Evolutionary conservation across 2,797 vertebrate species (phyloP).

Genomic region (Gila robusta): DNA sequence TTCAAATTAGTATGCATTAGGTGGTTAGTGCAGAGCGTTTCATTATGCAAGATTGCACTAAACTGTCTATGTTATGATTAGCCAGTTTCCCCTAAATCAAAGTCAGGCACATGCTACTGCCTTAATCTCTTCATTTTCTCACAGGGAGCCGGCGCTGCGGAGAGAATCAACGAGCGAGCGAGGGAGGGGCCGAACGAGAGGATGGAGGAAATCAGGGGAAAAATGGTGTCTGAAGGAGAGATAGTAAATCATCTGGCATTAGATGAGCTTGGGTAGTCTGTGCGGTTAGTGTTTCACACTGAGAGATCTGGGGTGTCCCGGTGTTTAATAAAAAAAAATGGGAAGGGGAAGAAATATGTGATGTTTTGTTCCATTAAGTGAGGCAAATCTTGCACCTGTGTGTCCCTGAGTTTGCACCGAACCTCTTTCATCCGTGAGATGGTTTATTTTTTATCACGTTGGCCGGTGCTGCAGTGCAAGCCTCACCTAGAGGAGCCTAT

Average conservation of each 20-base stretch:
- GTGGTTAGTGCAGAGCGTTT: conserved; percentile 80
- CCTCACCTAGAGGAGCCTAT: conserved; percentile 84
- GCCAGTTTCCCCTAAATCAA: conserved; percentile 68
- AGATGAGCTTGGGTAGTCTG: conserved; percentile 56
- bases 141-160: conserved; percentile 43
- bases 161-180: conserved; percentile 29
- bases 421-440: conserved; percentile 73
- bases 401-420: conserved; percentile 68
- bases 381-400: conserved; percentile 59
- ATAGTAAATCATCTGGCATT: conserved; percentile 59
- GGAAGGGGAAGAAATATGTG: conserved; percentile 33
- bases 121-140: conserved; percentile 64
- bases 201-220: conserved; percentile 50
- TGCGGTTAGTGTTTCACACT: conserved; percentile 50
- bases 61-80: conserved; percentile 83
- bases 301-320: conserved; percentile 40
- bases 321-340: conserved; percentile 38
- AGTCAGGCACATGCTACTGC: conserved; percentile 64
- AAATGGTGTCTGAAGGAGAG: conserved; percentile 50
- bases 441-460: conserved; percentile 66
- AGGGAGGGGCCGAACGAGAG: conserved; percentile 38
- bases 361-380: conserved; percentile 68
- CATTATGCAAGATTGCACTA: conserved; percentile 83
- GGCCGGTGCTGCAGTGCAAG: conserved; percentile 69
- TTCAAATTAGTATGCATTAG: conserved; percentile 84